Base-by-base conservation (phyloP, 2,888 invertebrate genomes). In the Petrolisthes manimaculis region DNA sequence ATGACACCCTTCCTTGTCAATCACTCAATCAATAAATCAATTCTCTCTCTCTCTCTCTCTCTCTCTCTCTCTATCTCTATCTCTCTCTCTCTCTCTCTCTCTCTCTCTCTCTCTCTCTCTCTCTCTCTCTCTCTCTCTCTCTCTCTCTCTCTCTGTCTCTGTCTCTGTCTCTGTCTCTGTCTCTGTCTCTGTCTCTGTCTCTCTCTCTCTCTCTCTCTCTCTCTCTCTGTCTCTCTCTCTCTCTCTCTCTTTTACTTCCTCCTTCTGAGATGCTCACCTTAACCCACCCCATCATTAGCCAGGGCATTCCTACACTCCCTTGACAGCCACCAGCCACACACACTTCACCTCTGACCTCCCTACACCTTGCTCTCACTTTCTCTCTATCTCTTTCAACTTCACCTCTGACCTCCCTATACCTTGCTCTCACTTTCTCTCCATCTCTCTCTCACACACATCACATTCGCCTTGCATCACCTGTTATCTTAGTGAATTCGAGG, bases 151-250 rank as follows among this genome's bases (percentile, higher is more conserved):
- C 8, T n/a, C 74, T 74, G 5, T n/a, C 74, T 74, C 74, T 5
- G 5, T 61, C 61, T 14, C 61, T 61, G 8, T 14, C n/a, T 14
- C 74, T n/a, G 12, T 74, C 74, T 14, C n/a, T 5, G 5, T 74
- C 5, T 74, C 74, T 61, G 12, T n/a, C 74, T 74, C n/a, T n/a
- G 12, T n/a, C n/a, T 21, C 21, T 21, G 75, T 21, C 24, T 24
- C 75, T 9, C 5, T 9, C n/a, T 61, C 61, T 12, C 61, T 61
- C 61, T 12, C 61, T 61, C 37, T 37, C 77, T 24, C 21, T 77
- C 77, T 77, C 77, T 77, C 77, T 77, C 77, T 77, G 24, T 77
- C 77, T 77, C 77, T 77, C 77, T 77, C 77, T 77, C 77, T 77
- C 77, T 77, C 77, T 77, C 77, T 77, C 77, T 78, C 79, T 79